A percentile compares a stretch with the other conserved stretches of the same genome.
Conservation (phyloP, 2,797 vertebrate species). For the Heteromormyrus szaboi region DNA sequence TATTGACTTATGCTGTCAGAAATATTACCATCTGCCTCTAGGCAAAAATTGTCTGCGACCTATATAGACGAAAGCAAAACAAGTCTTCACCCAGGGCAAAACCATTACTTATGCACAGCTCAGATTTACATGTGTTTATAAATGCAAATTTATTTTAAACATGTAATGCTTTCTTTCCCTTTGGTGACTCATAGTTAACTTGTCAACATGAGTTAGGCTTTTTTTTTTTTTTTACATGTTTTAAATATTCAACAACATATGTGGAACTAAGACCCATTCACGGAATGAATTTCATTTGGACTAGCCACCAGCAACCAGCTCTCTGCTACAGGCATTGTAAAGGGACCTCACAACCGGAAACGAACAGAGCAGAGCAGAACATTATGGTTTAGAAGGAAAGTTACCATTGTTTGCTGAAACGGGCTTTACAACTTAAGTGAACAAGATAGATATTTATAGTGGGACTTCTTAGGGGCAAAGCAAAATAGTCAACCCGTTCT, state of each 20-base stretch:
- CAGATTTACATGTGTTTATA: background rate
- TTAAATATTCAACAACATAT: slow-evolving; percentile 8
- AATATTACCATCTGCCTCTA: background rate
- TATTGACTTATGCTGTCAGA: slow-evolving; percentile 47
- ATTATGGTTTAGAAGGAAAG: background rate
- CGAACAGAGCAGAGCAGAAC: background rate
- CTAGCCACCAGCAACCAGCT: background rate
- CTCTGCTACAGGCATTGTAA: background rate
- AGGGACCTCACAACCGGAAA: background rate
- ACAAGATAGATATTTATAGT: background rate
- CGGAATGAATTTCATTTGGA: slow-evolving; percentile 5
- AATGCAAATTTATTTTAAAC: slow-evolving; percentile 7
- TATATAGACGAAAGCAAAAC: slow-evolving; percentile 18
- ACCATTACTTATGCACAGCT: background rate
- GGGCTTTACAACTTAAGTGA: background rate
- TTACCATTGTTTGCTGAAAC: background rate
- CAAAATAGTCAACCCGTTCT: background rate
- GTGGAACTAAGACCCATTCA: background rate
- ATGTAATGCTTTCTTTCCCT: background rate
- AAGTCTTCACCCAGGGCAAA: background rate
- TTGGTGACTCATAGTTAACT: slow-evolving; percentile 11
- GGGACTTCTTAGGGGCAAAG: background rate
- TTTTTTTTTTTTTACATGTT: background rate
- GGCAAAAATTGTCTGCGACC: slow-evolving; percentile 28
- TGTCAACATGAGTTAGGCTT: background rate